Base-by-base conservation (phyloP, 2,888 invertebrate genomes). In the Cantharis rufa region DNA sequence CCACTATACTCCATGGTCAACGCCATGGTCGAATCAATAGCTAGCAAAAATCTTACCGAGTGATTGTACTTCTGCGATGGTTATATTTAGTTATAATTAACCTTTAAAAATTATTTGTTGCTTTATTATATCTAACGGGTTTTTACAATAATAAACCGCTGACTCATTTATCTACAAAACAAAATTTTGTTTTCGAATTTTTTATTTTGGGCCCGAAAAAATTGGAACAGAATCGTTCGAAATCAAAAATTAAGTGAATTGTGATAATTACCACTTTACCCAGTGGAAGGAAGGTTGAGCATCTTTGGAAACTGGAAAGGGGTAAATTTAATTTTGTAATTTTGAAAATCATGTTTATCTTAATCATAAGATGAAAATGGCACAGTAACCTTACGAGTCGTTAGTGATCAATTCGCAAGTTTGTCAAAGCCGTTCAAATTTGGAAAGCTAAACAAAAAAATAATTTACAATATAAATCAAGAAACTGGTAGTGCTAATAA, bases 11-110 rank as follows among this genome's bases (percentile, higher is more conserved):
- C 84, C 87, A 87, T 86, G 87, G 87, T 86, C 87, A 87, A 86
- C 86, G 86, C 86, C 87, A 87, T 84, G 87, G 87, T 84, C 85
- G 84, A 85, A 85, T 84, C 82, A 82, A 83, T 82, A 77, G 78
- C 74, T 72, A 74, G 63, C 71, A 71, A 75, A 74, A 71, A 71
- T 72, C 74, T 74, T 76, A 76, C 64, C 70, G 16, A 71, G 66
- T 48, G 71, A 74, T 77, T 74, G 71, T 77, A 77, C 77, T 74
- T 77, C 71, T 72, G 72, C 27, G 71, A 74, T 28, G 10, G 62
- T 77, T 72, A 77, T 77, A 75, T 77, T 72, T 66, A 66, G 68
- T 74, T 69, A 28, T 64, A 66, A 77, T 32, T 72, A 77, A 75
- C 77, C 77, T 77, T 77, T 77, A 61, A 69, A 63, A 72, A 28